Evolutionary conservation across 1,140 invertebrate genomes (phyloP).

Genomic region (Cataglyphis hispanica): DNA sequence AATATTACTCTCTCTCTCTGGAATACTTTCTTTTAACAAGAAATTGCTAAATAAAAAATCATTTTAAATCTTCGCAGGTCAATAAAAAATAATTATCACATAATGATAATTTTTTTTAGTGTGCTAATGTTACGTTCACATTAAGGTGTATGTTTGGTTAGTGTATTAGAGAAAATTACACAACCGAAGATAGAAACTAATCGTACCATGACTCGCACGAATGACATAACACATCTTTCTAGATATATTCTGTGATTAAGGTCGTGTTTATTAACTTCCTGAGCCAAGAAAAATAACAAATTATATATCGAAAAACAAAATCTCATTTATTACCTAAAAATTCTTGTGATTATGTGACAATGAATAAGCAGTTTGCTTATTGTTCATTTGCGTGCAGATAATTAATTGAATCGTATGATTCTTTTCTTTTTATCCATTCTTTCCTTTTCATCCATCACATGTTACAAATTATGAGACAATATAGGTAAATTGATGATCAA

Average conservation of each 20-base stretch:
- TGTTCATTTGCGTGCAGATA: constrained; percentile 27
- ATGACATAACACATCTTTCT: background rate
- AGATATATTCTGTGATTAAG: background rate
- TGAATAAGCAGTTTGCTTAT: background rate
- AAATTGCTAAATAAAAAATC: background rate
- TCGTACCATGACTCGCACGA: constrained; percentile 14
- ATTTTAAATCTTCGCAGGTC: background rate
- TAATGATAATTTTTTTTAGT: background rate
- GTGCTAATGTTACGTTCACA: background rate
- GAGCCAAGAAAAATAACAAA: background rate
- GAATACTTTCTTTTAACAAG: background rate
- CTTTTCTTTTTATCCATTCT: background rate
- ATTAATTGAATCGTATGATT: background rate
- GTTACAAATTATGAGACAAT: background rate
- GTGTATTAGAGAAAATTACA: background rate
- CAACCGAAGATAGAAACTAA: background rate
- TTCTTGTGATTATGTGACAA: constrained; percentile 17
- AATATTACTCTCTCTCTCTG: background rate
- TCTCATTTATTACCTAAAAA: constrained; percentile 53
- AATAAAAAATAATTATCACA: background rate
- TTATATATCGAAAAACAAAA: background rate
- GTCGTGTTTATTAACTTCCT: constrained; percentile 43
- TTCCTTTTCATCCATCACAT: background rate
- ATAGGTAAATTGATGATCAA: background rate
- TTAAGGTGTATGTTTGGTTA: background rate